phyloP scores from a whole-genome alignment of 2,113 vertebrate species.

The Pithys albifrons region DNA sequence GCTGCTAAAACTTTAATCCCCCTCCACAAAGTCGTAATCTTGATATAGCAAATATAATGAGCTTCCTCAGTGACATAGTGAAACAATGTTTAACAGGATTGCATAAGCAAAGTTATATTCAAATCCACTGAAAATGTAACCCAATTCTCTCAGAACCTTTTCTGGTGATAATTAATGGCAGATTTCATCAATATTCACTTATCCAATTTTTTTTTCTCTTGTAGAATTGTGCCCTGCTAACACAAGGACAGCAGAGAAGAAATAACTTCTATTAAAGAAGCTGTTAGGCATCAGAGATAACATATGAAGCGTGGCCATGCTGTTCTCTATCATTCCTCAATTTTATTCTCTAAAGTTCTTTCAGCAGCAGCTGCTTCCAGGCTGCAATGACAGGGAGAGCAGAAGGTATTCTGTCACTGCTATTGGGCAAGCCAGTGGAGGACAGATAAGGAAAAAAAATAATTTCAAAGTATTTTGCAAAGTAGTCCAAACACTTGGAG shows the following conservation, averaged over 20 bases:
- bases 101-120: slow-evolving; percentile 16
- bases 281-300: background rate
- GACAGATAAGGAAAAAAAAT: background rate
- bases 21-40: background rate
- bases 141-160: background rate
- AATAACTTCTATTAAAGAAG: background rate
- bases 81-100: slow-evolving; percentile 27
- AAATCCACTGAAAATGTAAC: slow-evolving; percentile 25
- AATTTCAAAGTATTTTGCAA: background rate
- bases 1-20: background rate
- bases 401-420: background rate
- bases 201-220: background rate
- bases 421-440: background rate
- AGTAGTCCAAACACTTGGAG: background rate
- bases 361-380: background rate
- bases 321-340: background rate
- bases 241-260: background rate
- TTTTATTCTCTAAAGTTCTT: background rate
- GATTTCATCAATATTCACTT: slow-evolving; percentile 24
- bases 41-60: background rate
- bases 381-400: background rate
- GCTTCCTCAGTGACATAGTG: background rate
- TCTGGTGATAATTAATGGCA: background rate
- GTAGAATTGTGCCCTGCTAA: background rate
- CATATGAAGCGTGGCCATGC: rapidly evolving